Evolutionary conservation across 2,797 vertebrate genomes (phyloP).

Genomic region (Clarias platycephalus): DNA sequence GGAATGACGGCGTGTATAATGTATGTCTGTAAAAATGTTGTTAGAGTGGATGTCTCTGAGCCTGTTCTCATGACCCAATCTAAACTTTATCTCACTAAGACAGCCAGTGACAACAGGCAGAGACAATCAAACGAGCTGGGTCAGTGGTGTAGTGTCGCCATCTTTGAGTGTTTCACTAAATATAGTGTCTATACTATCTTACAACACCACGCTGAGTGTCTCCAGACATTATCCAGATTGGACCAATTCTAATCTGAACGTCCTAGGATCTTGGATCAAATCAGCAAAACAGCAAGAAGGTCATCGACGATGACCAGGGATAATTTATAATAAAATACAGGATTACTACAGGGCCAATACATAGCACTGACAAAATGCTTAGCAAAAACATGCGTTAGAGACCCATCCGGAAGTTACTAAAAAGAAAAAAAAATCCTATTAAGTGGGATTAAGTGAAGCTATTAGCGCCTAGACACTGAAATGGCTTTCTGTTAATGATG

Average conservation of each 20-base stretch:
- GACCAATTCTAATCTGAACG: background rate
- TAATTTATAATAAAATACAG: background rate
- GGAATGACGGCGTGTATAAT: background rate
- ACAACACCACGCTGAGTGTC: slow-evolving; percentile 26
- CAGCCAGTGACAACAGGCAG: slow-evolving; percentile 32
- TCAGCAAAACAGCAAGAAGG: background rate
- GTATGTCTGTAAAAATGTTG: slow-evolving; percentile 3
- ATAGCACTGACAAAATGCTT: background rate
- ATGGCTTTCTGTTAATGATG: background rate
- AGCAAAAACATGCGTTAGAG: background rate
- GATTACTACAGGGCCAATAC: background rate
- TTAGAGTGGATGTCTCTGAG: background rate
- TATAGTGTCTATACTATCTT: slow-evolving; percentile 39
- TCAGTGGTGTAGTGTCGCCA: slow-evolving; percentile 26
- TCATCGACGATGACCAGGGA: background rate
- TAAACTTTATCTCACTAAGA: slow-evolving; percentile 35
- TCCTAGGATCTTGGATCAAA: no score
- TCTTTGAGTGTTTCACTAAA: slow-evolving; percentile 43
- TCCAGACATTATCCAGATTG: slow-evolving; percentile 29
- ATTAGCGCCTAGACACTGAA: background rate
- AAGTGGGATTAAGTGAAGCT: background rate
- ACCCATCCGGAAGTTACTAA: background rate
- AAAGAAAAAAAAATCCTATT: background rate
- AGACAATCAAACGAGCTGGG: slow-evolving; percentile 20
- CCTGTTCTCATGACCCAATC: slow-evolving; percentile 12